Evolutionary conservation across 2,797 vertebrate species (phyloP).

Genomic region (Vespertilio murinus): DNA sequence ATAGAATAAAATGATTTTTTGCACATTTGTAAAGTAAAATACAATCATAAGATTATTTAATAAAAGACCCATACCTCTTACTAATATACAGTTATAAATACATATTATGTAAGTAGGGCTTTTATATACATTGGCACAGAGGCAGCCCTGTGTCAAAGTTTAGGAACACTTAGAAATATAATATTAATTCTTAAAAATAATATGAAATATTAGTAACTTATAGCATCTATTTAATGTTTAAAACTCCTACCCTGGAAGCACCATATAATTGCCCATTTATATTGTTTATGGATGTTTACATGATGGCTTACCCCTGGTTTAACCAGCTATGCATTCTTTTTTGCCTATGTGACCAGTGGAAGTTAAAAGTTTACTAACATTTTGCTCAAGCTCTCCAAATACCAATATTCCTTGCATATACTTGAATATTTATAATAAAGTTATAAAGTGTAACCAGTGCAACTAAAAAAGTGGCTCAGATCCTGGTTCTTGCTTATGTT

Average conservation of each 20-base stretch:
- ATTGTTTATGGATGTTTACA: neutral
- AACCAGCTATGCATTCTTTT: neutral
- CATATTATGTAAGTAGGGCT: neutral
- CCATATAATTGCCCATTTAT: neutral
- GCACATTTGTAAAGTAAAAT: neutral
- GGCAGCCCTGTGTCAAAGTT: fast-evolving
- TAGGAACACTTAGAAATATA: neutral
- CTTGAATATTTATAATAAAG: neutral
- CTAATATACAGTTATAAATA: neutral
- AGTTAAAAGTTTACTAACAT: neutral
- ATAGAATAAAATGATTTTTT: neutral
- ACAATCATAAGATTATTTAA: neutral
- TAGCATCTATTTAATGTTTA: neutral
- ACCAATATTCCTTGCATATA: neutral
- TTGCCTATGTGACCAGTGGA: neutral
- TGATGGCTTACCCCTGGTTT: neutral
- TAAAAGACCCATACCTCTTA: neutral
- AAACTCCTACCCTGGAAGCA: neutral
- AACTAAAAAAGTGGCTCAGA: neutral
- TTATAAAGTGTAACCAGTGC: neutral
- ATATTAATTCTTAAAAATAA: neutral
- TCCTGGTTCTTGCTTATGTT: neutral
- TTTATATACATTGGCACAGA: neutral
- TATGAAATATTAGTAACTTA: neutral
- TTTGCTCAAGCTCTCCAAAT: neutral